Evolutionary conservation across 2,888 invertebrate genomes (phyloP).

Genomic region (Nematopogon swammerdamellus): DNA sequence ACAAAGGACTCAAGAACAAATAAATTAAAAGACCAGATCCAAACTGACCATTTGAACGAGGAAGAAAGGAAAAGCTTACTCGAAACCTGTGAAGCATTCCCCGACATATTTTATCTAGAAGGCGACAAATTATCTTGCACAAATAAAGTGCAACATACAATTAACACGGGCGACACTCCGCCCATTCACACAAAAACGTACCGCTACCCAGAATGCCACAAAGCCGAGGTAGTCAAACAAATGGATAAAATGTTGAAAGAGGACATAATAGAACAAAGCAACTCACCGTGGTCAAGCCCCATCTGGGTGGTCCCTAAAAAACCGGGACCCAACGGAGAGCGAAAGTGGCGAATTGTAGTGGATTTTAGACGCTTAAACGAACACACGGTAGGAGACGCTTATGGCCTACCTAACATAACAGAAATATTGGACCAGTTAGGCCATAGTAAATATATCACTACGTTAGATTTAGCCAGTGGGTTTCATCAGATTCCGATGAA

Average conservation of each 20-base stretch:
- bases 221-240: conserved; percentile 3
- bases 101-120: conserved; percentile 1
- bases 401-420: no score
- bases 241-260: no score
- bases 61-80: no score
- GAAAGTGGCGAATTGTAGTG: background rate
- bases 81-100: no score
- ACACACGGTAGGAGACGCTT: no score
- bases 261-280: background rate
- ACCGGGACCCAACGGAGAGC: background rate
- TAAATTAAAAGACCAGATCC: no score
- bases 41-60: no score
- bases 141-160: conserved; percentile 1
- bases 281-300: background rate
- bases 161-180: background rate
- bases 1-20: no score
- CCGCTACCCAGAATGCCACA: conserved; percentile 2
- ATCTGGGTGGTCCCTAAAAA: background rate
- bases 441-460: no score
- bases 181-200: conserved; percentile 4
- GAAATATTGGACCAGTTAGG: no score
- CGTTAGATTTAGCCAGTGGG: no score
- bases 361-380: background rate
- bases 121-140: background rate
- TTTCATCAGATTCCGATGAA: no score